Percentiles rank a stretch among this genome's conserved stretches.
Conservation (phyloP, 2,113 vertebrate genomes). For the Xyrauchen texanus region DNA sequence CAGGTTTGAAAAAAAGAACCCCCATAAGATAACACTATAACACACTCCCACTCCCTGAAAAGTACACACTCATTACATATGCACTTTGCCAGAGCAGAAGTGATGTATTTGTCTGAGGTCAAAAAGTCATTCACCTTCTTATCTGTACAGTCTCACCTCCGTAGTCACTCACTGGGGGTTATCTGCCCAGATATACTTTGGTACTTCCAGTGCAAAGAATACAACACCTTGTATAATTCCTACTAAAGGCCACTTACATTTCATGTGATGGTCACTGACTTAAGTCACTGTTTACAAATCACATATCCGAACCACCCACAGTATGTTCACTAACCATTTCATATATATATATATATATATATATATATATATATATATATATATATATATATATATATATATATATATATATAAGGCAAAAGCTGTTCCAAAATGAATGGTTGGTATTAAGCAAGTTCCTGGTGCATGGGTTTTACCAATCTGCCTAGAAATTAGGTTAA, state of each 20-base stretch:
- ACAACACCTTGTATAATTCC: neutral
- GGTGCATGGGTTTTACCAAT: too few relatives aligned
- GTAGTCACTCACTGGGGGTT: neutral
- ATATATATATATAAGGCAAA: too few relatives aligned
- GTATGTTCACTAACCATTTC: too few relatives aligned
- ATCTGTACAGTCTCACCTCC: conserved; percentile 31
- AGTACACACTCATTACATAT: conserved; percentile 27
- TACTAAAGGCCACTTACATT: neutral
- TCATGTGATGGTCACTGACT: neutral
- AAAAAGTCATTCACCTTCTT: conserved; percentile 32
- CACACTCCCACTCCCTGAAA: neutral
- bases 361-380: too few relatives aligned
- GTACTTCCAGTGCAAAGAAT: conserved; percentile 20
- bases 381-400: too few relatives aligned
- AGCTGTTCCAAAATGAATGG: too few relatives aligned
- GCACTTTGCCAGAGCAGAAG: conserved; percentile 24
- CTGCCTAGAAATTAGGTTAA: too few relatives aligned
- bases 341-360: too few relatives aligned
- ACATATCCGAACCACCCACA: too few relatives aligned
- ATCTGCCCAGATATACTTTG: conserved; percentile 13
- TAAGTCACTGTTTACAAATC: neutral
- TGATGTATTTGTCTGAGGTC: conserved; percentile 43
- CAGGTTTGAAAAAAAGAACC: neutral
- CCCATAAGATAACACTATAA: neutral
- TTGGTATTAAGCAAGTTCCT: too few relatives aligned